Base-by-base conservation (phyloP, 2,797 vertebrate genomes). In the Varecia variegata region DNA sequence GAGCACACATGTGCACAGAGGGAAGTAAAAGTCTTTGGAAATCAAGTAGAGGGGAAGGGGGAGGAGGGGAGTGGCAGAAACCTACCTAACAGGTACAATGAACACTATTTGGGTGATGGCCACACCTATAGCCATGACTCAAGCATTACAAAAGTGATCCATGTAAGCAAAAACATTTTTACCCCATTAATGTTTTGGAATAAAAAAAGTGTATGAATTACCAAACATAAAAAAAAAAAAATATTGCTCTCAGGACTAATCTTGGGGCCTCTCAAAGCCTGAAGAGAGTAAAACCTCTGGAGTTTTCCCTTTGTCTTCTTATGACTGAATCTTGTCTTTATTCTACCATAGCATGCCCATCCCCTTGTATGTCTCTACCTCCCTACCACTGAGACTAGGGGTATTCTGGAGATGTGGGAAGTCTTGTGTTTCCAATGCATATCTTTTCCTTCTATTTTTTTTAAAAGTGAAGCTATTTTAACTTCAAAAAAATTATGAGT, bases 391-490 rank as follows among this genome's bases (percentile, higher is more conserved):
- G 2, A 86, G 77, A 56, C 18, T 17, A 54, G 25, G 56, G 65
- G 40, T 71, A 23, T 12, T 10, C 13, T 11, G 30, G 60, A 90
- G 62, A 40, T 18, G 0, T 60, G 5, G 50, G 32, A 65, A 35
- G 43, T 21, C 43, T 84, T 38, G 52, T 25, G 10, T 95, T 80
- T 86, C 62, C 27, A 77, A 4, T 50, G 13, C 43, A 18, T 40
- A 52, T 27, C n/a, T 76, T 82, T 94, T 68, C 60, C 32, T 96
- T 91, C 43, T 85, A 9, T 81, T 96, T 85, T 74, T 91, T 50
- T n/a, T 18, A 50, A 74, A 92, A 93, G 60, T 87, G 77, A 80
- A 96, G 76, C 62, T 54, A 56, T 91, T 95, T 95, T 67, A 58
- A 96, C 79, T 85, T 70, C 32, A 90, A 82, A 95, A 84, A 88